These are phyloP conservation scores for Rhagium mordax DNA, from an alignment of 2,888 invertebrate genomes.

Conservation along the genomic window DNA sequence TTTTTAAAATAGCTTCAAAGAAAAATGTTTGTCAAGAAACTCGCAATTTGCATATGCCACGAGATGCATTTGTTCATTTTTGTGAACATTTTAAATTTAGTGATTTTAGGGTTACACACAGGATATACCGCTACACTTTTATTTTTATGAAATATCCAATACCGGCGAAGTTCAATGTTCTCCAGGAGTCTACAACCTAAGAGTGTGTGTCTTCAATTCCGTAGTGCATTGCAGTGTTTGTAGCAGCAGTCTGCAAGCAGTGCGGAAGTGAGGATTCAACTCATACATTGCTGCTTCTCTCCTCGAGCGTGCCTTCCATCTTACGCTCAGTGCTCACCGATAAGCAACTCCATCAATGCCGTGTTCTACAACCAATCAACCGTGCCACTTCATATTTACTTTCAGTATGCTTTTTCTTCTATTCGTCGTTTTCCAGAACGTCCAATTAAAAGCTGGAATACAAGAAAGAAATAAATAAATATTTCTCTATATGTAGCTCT, in stretches of 20 bases:
- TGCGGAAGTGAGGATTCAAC: constrained; percentile 86
- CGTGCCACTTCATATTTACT: constrained; percentile 6
- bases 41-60: too few species aligned
- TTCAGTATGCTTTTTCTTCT: neutral
- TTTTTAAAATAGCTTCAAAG: too few species aligned
- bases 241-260: constrained; percentile 88
- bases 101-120: too few species aligned
- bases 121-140: too few species aligned
- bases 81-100: too few species aligned
- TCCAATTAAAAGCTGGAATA: neutral
- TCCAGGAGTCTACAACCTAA: neutral
- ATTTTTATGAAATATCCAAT: too few species aligned
- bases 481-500: neutral
- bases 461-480: neutral
- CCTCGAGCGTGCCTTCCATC: neutral
- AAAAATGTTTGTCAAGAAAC: too few species aligned
- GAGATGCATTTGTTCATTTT: too few species aligned
- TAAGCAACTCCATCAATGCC: neutral
- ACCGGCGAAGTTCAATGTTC: neutral
- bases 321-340: constrained; percentile 17
- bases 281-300: constrained; percentile 41
- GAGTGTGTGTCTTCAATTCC: constrained; percentile 88
- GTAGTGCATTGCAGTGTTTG: constrained; percentile 96
- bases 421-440: neutral
- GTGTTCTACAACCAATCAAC: neutral